Base-by-base conservation (phyloP, 2,113 vertebrate species). In the Brachionichthys hirsutus region DNA sequence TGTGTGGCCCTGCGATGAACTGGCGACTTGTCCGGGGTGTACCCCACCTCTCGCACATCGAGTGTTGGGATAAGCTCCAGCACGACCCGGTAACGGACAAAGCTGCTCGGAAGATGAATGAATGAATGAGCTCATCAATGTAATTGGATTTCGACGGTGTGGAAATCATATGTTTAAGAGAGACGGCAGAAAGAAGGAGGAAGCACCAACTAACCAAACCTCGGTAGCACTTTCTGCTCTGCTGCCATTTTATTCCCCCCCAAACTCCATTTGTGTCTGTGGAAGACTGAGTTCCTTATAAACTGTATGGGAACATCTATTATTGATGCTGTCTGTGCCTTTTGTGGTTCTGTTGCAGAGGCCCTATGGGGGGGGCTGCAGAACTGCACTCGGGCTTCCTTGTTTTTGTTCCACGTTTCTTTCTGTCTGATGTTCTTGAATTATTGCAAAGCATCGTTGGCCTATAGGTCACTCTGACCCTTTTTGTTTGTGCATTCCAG, bases 301-400 rank as follows among this genome's bases (percentile, higher is more conserved):
- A 81, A 68, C 67, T 65, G 58, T 53, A 40, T 48, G 52, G 61
- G 66, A 67, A 61, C 47, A 83, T 89, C 42, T 67, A 78, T 87
- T 82, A 89, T 86, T 85, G 77, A 87, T 83, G 76, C 59, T 68
- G 75, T 76, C 73, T 75, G 69, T 67, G 61, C 70, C 69, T n/a
- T n/a, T n/a, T 74, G 43, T 56, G 49, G 70, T 61, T 70, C 51
- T 67, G 30, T 36, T 70, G 73, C 69, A 62, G 62, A 69, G 59
- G 65, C 56, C 64, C 67, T 76, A 30, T 61, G 64, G 80, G 83
- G 80, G 83, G 66, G 44, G 59, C 41, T 51, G 58, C 59, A 17
- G 63, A 12, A 68, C 72, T 54, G 45, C 64, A 75, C 65, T n/a
- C n/a, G n/a, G n/a, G n/a, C n/a, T 36, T 42, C 77, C 55, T 30